Percentiles rank a stretch among this genome's conserved stretches.
Evolutionary conservation across 2,797 vertebrate genomes (phyloP).

Genomic region (Poecilia gillii): DNA sequence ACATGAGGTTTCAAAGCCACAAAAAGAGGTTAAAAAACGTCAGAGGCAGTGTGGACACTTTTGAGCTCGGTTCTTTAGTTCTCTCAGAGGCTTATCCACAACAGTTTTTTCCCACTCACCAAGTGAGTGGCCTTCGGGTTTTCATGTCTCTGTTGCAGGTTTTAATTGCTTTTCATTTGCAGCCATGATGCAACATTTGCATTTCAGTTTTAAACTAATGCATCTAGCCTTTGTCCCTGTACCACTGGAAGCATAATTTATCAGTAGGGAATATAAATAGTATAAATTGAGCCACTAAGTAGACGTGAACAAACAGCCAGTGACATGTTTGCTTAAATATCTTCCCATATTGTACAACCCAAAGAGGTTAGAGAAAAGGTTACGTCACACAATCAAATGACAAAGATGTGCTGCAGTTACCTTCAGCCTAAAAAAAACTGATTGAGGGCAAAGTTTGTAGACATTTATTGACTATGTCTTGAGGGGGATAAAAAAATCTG

Average conservation of each 20-base stretch:
- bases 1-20: conserved; percentile 85
- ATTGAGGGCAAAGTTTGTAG: neutral
- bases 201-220: neutral
- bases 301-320: neutral
- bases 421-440: neutral
- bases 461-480: neutral
- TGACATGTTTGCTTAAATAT: neutral
- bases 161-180: conserved; percentile 52
- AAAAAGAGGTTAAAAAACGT: conserved; percentile 82
- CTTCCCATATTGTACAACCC: neutral
- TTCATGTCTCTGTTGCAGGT: conserved; percentile 48
- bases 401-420: neutral
- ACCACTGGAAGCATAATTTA: neutral
- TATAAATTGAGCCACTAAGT: neutral
- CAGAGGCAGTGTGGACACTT: conserved; percentile 77
- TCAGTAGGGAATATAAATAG: neutral
- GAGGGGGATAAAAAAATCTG: fast-evolving
- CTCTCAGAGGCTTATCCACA: conserved; percentile 32
- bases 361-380: neutral
- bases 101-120: conserved; percentile 42
- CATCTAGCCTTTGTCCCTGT: neutral
- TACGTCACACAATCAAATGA: neutral
- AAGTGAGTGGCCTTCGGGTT: conserved; percentile 53
- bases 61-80: conserved; percentile 51
- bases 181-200: conserved; percentile 50